Percentiles rank a stretch among this genome's conserved stretches.
Conservation (phyloP, 2,888 invertebrate genomes). For the Pseudoips prasinana region DNA sequence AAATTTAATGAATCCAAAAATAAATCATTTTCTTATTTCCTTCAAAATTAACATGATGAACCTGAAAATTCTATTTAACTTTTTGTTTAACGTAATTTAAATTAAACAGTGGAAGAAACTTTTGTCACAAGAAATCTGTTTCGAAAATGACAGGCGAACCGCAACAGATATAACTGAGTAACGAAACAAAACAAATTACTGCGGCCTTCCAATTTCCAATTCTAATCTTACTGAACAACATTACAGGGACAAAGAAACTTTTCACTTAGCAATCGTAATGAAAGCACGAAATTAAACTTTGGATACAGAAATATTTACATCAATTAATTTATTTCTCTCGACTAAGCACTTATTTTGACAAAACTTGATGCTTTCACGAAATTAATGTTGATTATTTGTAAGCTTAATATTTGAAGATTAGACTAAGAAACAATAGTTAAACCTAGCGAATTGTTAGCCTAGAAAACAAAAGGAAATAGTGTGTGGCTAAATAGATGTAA, state of each 20-base stretch:
- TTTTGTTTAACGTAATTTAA: conserved; percentile 17
- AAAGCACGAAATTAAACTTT: conserved; percentile 40
- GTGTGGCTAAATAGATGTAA: too few relatives aligned
- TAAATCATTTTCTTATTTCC: too few relatives aligned
- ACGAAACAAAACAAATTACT: conserved; percentile 44
- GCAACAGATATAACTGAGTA: conserved; percentile 26
- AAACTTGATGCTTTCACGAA: too few relatives aligned
- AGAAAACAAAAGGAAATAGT: too few relatives aligned
- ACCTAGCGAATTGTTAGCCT: too few relatives aligned
- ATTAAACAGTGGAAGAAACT: conserved; percentile 18
- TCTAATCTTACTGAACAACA: conserved; percentile 44
- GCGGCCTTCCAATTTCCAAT: conserved; percentile 42
- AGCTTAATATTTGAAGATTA: too few relatives aligned
- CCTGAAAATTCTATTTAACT: too few relatives aligned
- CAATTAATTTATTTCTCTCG: conserved; percentile 20
- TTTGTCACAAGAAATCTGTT: conserved; percentile 18
- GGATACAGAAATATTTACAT: conserved; percentile 28
- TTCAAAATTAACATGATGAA: too few relatives aligned
- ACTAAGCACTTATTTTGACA: too few relatives aligned
- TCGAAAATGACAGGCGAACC: conserved; percentile 22
- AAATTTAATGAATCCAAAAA: too few relatives aligned
- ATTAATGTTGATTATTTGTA: too few relatives aligned
- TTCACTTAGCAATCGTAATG: conserved; percentile 49
- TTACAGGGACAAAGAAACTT: conserved; percentile 50
- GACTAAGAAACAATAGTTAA: too few relatives aligned